Conservation (phyloP, 2,113 vertebrate species). For the Himantopus leucocephalus region DNA sequence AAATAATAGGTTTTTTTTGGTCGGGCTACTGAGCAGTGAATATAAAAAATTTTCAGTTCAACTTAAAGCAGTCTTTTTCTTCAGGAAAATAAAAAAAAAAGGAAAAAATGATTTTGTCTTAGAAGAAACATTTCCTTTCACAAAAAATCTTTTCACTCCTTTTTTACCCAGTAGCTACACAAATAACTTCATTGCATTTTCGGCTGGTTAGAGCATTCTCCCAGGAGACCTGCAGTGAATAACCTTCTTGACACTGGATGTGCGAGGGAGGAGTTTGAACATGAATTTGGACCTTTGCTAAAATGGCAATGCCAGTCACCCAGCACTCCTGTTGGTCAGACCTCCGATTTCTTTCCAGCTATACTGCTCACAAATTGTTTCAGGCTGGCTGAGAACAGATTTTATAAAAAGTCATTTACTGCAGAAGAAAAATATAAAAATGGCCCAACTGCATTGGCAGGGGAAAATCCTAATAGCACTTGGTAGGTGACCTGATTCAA, state of each 20-base stretch:
- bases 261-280: neutral
- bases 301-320: neutral
- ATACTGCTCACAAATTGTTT: neutral
- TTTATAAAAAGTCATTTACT: neutral
- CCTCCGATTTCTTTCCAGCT: neutral
- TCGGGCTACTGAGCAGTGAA: neutral
- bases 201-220: neutral
- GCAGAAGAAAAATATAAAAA: neutral
- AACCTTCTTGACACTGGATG: neutral
- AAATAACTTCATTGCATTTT: conserved; percentile 28
- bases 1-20: conserved; percentile 7
- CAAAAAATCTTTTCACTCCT: neutral
- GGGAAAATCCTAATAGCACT: neutral
- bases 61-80: neutral
- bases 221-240: neutral
- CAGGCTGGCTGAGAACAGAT: neutral
- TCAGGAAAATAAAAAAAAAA: neutral
- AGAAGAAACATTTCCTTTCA: neutral
- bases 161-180: neutral
- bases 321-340: neutral
- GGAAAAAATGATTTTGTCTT: neutral
- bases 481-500: neutral
- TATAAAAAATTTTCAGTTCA: neutral
- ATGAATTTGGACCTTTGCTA: neutral
- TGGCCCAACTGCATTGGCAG: neutral